Evolutionary conservation across 2,797 vertebrate genomes (phyloP).

Genomic region (Champsocephalus gunnari): DNA sequence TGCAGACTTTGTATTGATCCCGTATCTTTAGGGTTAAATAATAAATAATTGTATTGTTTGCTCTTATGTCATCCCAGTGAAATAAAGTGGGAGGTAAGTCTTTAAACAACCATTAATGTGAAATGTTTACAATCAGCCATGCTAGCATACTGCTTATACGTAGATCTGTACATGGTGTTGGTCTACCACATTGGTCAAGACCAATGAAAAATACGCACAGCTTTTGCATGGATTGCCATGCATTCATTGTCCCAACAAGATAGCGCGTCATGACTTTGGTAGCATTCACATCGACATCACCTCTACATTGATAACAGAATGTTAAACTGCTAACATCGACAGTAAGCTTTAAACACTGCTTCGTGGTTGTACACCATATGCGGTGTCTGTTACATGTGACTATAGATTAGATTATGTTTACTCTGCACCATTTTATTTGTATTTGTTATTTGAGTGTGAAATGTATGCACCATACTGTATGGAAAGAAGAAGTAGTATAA

Average conservation of each 20-base stretch:
- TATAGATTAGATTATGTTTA: background rate
- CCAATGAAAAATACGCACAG: background rate
- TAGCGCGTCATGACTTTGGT: background rate
- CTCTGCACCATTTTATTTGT: background rate
- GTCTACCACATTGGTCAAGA: slow-evolving; percentile 1
- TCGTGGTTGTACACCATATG: background rate
- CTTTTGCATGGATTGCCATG: background rate
- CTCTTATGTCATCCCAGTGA: background rate
- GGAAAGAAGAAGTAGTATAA: background rate
- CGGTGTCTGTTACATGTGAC: background rate
- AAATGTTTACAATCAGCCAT: background rate
- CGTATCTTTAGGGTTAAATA: background rate
- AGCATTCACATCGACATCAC: too few relatives aligned
- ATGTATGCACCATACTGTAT: background rate
- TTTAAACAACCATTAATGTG: background rate
- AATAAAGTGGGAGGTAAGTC: slow-evolving; percentile 37
- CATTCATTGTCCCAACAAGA: background rate
- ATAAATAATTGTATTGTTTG: background rate
- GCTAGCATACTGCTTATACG: background rate
- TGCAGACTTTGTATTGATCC: slow-evolving; percentile 22
- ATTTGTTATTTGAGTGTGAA: background rate
- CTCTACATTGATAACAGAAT: too few relatives aligned
- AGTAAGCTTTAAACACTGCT: background rate
- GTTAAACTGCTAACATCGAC: too few relatives aligned
- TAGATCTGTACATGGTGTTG: background rate